Conservation (phyloP, 92 coral and sea anemone species). For the Montipora capitata region DNA sequence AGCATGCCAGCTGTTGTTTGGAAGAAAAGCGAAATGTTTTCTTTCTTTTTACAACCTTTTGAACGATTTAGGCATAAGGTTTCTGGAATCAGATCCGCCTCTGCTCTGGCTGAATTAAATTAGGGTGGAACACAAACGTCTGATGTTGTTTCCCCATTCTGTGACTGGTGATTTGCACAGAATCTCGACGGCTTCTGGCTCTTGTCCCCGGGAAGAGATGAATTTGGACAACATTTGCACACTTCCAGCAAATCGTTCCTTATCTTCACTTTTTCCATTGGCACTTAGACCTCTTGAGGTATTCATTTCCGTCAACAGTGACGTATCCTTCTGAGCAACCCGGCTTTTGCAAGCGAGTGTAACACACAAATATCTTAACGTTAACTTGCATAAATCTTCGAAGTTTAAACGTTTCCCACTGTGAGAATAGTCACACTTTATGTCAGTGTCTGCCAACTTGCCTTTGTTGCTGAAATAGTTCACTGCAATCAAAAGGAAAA, state of each 20-base stretch:
- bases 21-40: constrained; percentile 70
- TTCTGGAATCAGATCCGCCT: constrained; percentile 46
- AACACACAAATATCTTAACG: constrained; percentile 13
- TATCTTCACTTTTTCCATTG: constrained; percentile 69
- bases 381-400: constrained; percentile 50
- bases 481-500: constrained; percentile 46
- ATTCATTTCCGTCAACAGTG: constrained; percentile 85
- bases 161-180: constrained; percentile 45
- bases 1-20: constrained; percentile 87
- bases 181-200: constrained; percentile 78
- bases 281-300: constrained; percentile 79
- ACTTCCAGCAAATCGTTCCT: constrained; percentile 72
- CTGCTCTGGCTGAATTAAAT: constrained; percentile 40
- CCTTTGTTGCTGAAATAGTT: constrained; percentile 54
- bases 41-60: constrained; percentile 78
- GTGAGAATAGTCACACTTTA: constrained; percentile 10
- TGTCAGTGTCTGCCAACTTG: constrained; percentile 44
- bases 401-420: constrained; percentile 35
- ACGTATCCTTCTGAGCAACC: constrained; percentile 82
- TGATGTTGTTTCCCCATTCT: constrained; percentile 41
- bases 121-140: constrained; percentile 66
- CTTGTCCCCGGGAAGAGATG: constrained; percentile 72
- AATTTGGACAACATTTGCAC: constrained; percentile 74
- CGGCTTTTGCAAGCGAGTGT: constrained; percentile 1
- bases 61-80: constrained; percentile 9